Evolutionary conservation across 2,797 vertebrate species (phyloP), one percentile per base, ranked within the genome.

Genomic region (Buceros bicornis): DNA sequence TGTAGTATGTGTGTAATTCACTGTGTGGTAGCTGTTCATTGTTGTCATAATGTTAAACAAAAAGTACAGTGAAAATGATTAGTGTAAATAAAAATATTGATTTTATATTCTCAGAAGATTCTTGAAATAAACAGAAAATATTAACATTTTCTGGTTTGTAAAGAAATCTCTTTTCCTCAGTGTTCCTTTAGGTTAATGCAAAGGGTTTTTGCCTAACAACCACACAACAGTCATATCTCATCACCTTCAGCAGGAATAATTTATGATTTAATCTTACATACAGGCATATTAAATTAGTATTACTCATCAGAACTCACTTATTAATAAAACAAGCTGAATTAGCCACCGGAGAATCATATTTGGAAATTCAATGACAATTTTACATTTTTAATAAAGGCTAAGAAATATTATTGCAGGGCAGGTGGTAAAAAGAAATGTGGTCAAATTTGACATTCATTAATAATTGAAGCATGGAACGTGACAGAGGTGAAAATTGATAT

Each of bases 401-500:
- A 96, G 97, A 97, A 98, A 97, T 98, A 98, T 98, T 98, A 98
- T 97, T 97, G 92, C 97, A 97, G 95, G 97, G 97, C 96, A 98
- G 96, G 96, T 97, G 95, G 95, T 96, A 97, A 80, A 91, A 91
- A 97, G 93, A 98, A 97, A 96, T 97, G 93, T 98, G 97, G 97
- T 98, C 97, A 98, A 98, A 98, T 98, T 98, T 98, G 98, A 98
- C 97, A 98, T 98, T 98, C 97, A 98, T 98, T 98, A 98, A 98
- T 98, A 98, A 98, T 98, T 98, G 96, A 98, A 97, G 96, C 84
- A 54, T 93, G 58, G 96, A 97, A 98, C 76, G 95, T 98, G 98
- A 98, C 96, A 97, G 93, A 98, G 97, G 97, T 98, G 97, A 98
- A 98, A 98, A 98, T 84, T 97, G 97, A 98, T 98, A 98, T 98